Base-by-base conservation (phyloP, 2,888 invertebrate species). In the Sycophila texana region DNA sequence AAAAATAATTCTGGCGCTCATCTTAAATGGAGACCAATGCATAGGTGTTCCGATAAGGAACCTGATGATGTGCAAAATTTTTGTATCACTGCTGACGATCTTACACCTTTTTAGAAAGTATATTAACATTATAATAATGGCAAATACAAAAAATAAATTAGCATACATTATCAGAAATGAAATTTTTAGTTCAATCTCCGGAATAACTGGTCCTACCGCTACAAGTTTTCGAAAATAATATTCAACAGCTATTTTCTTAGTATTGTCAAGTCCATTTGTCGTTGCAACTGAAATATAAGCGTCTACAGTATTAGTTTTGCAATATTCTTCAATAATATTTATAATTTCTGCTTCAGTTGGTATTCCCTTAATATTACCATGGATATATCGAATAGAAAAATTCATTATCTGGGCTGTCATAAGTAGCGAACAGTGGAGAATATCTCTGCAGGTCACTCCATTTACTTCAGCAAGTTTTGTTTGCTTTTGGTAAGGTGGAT, bases 151-250 rank as follows among this genome's bases (percentile, higher is more conserved):
- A 39, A 39, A 39, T 10, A 39, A 10, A 0, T 39, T 10, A 7
- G 10, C 7, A 10, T 39, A 39, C 10, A 39, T 39, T 39, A 5
- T 39, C 10, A 39, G 7, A 39, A 7, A 39, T 7, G 39, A 39
- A 10, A 10, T 39, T 10, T 39, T 10, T 39, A 39, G 0, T 10
- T 7, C 0, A 39, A 10, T 39, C 0, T 14, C 4, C 12, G 14
- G 18, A 14, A 63, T 14, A n/a, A 55, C 49, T 16, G 76, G 76
- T 39, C 49, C 77, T 13, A 77, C 20, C 5, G 65, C 65, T 16
- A 71, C 7, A 30, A 57, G 71, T 55, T 71, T 58, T 2, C 14
- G 20, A 26, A 14, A 12, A 4, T 26, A 18, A n/a, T 71, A 77
- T 49, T 71, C 65, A 1, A 58, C 18, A 2, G 61, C 30, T 16